Evolutionary conservation across 2,113 vertebrate species (phyloP).

Genomic region (Pomatostomus ruficeps): DNA sequence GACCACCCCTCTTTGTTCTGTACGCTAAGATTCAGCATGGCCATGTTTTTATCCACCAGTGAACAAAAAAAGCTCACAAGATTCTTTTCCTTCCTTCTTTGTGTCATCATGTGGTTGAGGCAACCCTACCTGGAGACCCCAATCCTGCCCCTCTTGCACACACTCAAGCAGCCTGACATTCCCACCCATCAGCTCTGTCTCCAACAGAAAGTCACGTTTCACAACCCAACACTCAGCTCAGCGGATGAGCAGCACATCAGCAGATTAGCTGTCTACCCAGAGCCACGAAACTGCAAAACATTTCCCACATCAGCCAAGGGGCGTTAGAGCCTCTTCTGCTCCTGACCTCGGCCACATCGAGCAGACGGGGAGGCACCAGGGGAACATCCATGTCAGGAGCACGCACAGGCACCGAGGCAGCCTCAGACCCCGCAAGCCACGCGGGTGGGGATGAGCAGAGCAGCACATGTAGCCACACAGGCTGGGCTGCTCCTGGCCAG

Average conservation of each 20-base stretch:
- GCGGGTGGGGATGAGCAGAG: neutral
- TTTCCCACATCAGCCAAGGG: neutral
- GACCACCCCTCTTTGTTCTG: slow-evolving; percentile 44
- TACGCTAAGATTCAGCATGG: neutral
- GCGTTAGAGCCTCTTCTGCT: neutral
- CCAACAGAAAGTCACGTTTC: slow-evolving; percentile 4
- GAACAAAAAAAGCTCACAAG: neutral
- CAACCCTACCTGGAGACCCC: neutral
- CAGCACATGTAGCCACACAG: neutral
- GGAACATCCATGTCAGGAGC: neutral
- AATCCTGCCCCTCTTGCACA: neutral
- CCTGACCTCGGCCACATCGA: neutral
- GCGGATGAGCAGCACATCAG: slow-evolving; percentile 1
- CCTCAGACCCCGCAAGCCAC: neutral
- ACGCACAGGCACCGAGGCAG: neutral
- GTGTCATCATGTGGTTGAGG: neutral
- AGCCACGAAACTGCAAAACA: neutral
- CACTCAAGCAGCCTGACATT: neutral
- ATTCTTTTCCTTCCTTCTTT: neutral
- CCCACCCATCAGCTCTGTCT: neutral
- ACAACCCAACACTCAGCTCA: neutral
- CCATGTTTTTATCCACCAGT: neutral
- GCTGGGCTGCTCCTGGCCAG: neutral
- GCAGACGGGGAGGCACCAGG: neutral
- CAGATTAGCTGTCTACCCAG: slow-evolving; percentile 3